Conservation (phyloP, 2,113 vertebrate species). For the Melospiza melodia region DNA sequence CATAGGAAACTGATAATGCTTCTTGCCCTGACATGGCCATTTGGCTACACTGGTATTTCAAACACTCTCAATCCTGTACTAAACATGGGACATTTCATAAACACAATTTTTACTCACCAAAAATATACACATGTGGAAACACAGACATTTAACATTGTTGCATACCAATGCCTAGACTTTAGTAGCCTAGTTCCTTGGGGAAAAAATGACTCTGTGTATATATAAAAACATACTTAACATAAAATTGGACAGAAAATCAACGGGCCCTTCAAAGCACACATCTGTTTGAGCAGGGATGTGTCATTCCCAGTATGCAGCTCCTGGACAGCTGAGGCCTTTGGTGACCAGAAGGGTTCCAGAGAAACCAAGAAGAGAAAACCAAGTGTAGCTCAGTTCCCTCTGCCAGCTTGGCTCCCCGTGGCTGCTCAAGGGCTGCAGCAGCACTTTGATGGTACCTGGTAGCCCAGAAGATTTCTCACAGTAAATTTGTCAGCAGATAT, state of each 20-base stretch:
- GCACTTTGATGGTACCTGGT: neutral
- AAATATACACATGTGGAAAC: neutral
- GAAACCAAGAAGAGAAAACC: neutral
- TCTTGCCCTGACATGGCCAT: neutral
- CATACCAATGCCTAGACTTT: neutral
- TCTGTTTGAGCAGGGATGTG: neutral
- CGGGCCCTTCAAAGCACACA: neutral
- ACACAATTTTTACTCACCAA: neutral
- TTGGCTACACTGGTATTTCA: neutral
- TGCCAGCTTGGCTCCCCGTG: neutral
- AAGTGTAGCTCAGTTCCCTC: accelerated
- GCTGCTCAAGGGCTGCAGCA: neutral
- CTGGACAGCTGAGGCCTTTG: neutral
- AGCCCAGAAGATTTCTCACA: neutral
- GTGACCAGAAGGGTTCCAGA: neutral
- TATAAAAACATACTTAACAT: neutral
- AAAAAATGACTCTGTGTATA: neutral
- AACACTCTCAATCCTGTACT: neutral
- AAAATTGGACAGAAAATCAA: neutral
- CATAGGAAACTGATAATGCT: neutral
- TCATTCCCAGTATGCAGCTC: neutral
- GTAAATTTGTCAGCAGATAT: neutral
- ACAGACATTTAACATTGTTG: neutral
- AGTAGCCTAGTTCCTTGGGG: neutral
- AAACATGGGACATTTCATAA: neutral